A percentile compares a stretch with the other conserved stretches of the same genome.
Conservation (phyloP, 2,888 invertebrate species). For the Lasioglossum lativentre region DNA sequence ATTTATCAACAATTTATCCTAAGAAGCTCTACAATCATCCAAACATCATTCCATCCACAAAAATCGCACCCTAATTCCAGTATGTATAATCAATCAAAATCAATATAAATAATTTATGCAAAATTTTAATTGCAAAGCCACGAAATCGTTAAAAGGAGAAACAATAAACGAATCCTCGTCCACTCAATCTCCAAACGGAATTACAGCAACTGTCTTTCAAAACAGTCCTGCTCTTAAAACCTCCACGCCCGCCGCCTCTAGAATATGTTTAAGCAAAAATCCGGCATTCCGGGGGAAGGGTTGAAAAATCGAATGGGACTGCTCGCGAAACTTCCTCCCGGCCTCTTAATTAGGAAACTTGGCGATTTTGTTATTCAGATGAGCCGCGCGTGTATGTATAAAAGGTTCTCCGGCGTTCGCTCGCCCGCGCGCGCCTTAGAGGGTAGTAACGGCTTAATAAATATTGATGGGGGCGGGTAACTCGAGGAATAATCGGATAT, state of each 20-base stretch:
- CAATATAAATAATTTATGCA: too few relatives aligned
- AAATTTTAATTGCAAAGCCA: too few relatives aligned
- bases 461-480: constrained; percentile 34
- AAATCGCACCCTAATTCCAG: too few relatives aligned
- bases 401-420: not conserved
- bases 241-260: not conserved
- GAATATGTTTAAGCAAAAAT: not conserved
- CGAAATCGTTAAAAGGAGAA: too few relatives aligned
- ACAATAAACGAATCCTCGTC: too few relatives aligned
- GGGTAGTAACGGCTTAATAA: constrained; percentile 33
- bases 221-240: not conserved
- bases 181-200: not conserved
- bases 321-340: not conserved
- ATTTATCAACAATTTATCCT: too few relatives aligned
- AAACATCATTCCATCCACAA: too few relatives aligned
- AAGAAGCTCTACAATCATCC: too few relatives aligned
- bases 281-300: not conserved
- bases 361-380: constrained; percentile 1
- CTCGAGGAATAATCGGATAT: constrained; percentile 27
- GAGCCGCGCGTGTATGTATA: not conserved
- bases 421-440: not conserved
- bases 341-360: not conserved
- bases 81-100: too few relatives aligned
- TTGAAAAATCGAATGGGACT: not conserved
- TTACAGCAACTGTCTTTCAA: not conserved